A percentile compares a stretch with the other conserved stretches of the same genome.
Evolutionary conservation across 2,113 vertebrate genomes (phyloP).

Genomic region (Cricetomys ansorgei): DNA sequence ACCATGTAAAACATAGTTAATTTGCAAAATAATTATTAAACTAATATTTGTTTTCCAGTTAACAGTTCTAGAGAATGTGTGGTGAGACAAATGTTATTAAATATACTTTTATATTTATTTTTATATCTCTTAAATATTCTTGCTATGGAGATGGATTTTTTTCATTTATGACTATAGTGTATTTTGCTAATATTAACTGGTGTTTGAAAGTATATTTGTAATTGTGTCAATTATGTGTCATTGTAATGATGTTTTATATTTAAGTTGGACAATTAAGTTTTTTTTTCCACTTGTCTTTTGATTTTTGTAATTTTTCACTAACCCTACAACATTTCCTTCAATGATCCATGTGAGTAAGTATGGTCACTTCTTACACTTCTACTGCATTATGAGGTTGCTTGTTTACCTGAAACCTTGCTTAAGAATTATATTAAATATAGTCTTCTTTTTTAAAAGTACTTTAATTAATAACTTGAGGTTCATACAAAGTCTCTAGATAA

Average conservation of each 20-base stretch:
- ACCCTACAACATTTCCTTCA: not conserved
- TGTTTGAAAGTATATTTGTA: not conserved
- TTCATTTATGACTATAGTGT: not conserved
- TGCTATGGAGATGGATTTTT: not conserved
- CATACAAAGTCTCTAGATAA: too few species aligned
- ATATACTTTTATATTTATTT: not conserved
- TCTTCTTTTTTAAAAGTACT: too few species aligned
- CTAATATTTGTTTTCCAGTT: slow-evolving; percentile 12
- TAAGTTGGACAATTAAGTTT: not conserved
- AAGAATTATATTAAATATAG: not conserved
- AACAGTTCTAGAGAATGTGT: not conserved
- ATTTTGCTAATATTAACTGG: not conserved
- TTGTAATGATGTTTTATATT: not conserved
- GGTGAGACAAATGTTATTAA: not conserved
- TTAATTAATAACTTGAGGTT: too few species aligned
- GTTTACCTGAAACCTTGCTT: not conserved
- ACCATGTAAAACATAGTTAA: not conserved
- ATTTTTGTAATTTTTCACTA: not conserved
- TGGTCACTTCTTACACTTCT: not conserved
- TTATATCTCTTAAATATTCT: not conserved
- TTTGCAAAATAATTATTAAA: slow-evolving; percentile 9
- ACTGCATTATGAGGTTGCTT: not conserved
- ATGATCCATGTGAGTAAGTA: not conserved
- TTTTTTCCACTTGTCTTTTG: not conserved
- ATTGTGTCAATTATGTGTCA: not conserved